phyloP scores from a whole-genome alignment of 2,888 invertebrate species.

The Tetanocera ferruginea region DNA sequence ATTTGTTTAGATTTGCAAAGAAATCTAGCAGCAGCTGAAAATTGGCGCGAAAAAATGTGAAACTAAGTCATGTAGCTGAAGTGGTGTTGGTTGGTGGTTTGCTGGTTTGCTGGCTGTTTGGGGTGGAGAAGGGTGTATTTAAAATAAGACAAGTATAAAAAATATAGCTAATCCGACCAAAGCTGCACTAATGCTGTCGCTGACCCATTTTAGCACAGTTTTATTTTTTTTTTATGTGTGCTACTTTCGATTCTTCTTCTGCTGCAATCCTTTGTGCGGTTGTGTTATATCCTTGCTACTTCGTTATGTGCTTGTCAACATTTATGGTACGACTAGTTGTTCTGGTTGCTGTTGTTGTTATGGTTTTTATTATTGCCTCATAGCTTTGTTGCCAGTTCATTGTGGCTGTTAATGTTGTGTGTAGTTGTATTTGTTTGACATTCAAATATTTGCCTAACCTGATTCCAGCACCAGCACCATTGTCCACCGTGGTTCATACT shows the following conservation, averaged over 20 bases:
- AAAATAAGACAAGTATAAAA: too few species aligned
- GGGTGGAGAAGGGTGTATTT: too few species aligned
- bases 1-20: conserved; percentile 9
- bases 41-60: neutral
- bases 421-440: conserved; percentile 16
- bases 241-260: neutral
- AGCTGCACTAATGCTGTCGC: too few species aligned
- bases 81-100: neutral
- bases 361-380: conserved; percentile 1
- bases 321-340: neutral
- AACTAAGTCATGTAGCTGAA: neutral
- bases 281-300: neutral
- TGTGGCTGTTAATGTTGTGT: neutral
- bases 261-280: too few species aligned
- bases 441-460: conserved; percentile 30
- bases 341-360: neutral
- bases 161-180: too few species aligned
- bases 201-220: neutral
- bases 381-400: neutral
- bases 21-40: neutral
- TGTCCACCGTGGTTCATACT: neutral
- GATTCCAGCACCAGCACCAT: neutral
- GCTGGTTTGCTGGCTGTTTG: too few species aligned
- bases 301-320: neutral
- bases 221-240: neutral